phyloP scores from a whole-genome alignment of 1,140 invertebrate species.

The Charaxes varanes region DNA sequence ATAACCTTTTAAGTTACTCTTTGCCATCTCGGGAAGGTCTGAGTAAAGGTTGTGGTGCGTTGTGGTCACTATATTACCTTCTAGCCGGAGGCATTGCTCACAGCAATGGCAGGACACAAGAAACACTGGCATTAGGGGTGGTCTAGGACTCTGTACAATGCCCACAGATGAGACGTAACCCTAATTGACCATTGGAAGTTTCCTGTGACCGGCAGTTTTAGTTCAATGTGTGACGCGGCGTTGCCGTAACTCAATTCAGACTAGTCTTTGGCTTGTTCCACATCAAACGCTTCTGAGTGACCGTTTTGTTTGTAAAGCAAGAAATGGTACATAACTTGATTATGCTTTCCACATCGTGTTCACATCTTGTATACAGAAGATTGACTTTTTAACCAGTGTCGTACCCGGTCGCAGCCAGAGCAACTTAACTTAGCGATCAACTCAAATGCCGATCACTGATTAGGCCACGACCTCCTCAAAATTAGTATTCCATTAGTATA shows the following conservation, averaged over 20 bases:
- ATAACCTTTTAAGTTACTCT: slow-evolving; percentile 45
- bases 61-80: slow-evolving; percentile 32
- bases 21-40: slow-evolving; percentile 70
- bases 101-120: slow-evolving; percentile 55
- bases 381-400: too few species aligned
- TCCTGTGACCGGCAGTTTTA: slow-evolving; percentile 59
- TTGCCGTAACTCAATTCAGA: slow-evolving; percentile 73
- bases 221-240: slow-evolving; percentile 64
- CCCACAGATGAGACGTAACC: slow-evolving; percentile 35
- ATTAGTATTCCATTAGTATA: too few species aligned
- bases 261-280: slow-evolving; percentile 64
- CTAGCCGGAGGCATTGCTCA: slow-evolving; percentile 54
- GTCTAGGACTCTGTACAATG: slow-evolving; percentile 40
- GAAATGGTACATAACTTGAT: too few species aligned
- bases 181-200: slow-evolving; percentile 41
- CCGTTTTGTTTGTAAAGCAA: slow-evolving; percentile 1
- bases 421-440: too few species aligned
- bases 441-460: too few species aligned
- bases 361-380: too few species aligned
- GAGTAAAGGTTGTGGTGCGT: slow-evolving; percentile 57
- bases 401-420: too few species aligned
- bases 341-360: too few species aligned
- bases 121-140: slow-evolving; percentile 33
- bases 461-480: too few species aligned
- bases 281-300: slow-evolving; percentile 40